These are phyloP conservation scores for Pogonognathellus flavescens DNA, from an alignment of 1,140 invertebrate genomes.

Conservation along the genomic window DNA sequence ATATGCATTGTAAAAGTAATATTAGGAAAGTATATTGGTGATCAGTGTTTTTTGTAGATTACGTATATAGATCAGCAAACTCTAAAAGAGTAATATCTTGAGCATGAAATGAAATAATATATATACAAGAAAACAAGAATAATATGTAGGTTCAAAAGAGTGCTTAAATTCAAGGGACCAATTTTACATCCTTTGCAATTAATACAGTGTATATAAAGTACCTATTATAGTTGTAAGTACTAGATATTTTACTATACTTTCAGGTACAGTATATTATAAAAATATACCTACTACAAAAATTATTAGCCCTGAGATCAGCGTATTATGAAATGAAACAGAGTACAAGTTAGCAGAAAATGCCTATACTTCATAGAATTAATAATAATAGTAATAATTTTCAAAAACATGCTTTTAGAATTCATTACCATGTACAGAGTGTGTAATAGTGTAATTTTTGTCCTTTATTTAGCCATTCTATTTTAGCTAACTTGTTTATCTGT, in stretches of 20 bases:
- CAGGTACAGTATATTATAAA: neutral
- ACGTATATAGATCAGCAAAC: too few species aligned
- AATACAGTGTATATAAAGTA: constrained; percentile 8
- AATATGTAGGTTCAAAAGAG: neutral
- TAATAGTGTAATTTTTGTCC: constrained; percentile 18
- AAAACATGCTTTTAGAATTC: neutral
- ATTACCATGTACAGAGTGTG: constrained; percentile 42
- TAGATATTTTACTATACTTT: neutral
- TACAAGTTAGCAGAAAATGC: constrained; percentile 27
- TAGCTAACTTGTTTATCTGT: constrained; percentile 32
- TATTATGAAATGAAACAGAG: constrained; percentile 33
- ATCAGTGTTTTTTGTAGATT: neutral
- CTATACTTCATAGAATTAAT: constrained; percentile 7
- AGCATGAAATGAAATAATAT: too few species aligned
- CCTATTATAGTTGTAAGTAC: neutral
- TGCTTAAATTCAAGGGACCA: constrained; percentile 31
- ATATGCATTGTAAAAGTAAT: too few species aligned
- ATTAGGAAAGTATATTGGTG: too few species aligned
- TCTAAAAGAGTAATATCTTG: too few species aligned
- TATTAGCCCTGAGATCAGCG: constrained; percentile 16
- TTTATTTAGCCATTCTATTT: constrained; percentile 3
- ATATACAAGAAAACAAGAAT: neutral
- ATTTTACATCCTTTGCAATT: constrained; percentile 8
- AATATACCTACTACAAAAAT: neutral
- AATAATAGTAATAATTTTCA: constrained; percentile 1